A percentile compares a stretch with the other conserved stretches of the same genome.
Evolutionary conservation across 1,140 invertebrate species (phyloP).

Genomic region (Antheraea pernyi): DNA sequence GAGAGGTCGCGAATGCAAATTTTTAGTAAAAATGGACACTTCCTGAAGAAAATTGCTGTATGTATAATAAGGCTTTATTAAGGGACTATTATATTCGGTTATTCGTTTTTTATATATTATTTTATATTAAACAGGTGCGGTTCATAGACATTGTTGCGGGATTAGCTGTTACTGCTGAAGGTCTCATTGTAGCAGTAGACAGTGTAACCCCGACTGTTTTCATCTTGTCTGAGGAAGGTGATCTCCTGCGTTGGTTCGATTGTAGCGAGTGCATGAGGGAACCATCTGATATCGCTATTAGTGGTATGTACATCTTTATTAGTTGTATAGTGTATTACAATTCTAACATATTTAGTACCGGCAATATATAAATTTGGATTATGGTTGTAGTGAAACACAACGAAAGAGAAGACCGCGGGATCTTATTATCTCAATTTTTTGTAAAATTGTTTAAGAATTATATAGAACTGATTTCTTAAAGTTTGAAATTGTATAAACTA

Average conservation of each 20-base stretch:
- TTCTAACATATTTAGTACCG: no score
- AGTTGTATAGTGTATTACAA: no score
- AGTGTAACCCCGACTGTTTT: constrained; percentile 98
- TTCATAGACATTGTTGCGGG: constrained; percentile 99
- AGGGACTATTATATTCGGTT: no score
- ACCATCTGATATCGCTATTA: constrained; percentile 97
- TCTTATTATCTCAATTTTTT: no score
- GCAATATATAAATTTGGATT: no score
- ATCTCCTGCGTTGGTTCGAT: constrained; percentile 96
- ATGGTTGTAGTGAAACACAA: no score
- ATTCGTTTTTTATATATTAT: background rate
- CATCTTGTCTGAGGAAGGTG: constrained; percentile 93
- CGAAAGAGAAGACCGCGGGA: no score
- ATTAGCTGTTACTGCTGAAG: constrained; percentile 92
- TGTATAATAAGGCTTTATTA: constrained; percentile 23
- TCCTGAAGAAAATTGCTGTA: constrained; percentile 93
- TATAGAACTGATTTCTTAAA: no score
- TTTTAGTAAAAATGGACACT: constrained; percentile 92
- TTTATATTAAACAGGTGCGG: constrained; percentile 67
- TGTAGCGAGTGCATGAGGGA: constrained; percentile 98
- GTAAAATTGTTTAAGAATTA: no score
- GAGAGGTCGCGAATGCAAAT: constrained; percentile 98
- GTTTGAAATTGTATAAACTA: no score
- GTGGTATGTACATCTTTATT: constrained; percentile 80
- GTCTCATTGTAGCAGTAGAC: constrained; percentile 97